phyloP scores from a whole-genome alignment of 2,888 invertebrate genomes.

The Sinopyrophorus schimmeli region DNA sequence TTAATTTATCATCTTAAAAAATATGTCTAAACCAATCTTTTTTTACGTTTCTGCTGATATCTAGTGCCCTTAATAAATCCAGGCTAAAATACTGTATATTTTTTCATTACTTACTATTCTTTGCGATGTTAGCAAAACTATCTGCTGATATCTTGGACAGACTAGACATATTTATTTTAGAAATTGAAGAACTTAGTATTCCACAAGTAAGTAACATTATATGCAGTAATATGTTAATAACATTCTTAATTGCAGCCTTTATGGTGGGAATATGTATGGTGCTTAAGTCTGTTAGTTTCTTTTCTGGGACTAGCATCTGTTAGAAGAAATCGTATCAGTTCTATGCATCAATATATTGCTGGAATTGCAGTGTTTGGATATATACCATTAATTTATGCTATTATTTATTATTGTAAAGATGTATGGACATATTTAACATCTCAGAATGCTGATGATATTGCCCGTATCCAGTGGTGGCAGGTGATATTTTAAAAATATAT shows the following conservation, averaged over 20 bases:
- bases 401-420: conserved; percentile 81
- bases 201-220: conserved; percentile 62
- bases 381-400: conserved; percentile 79
- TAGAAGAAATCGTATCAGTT: conserved; percentile 77
- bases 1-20: too few species aligned
- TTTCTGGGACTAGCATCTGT: conserved; percentile 85
- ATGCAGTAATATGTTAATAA: conserved; percentile 7
- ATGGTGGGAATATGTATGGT: conserved; percentile 95
- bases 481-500: conserved; percentile 54
- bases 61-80: conserved; percentile 92
- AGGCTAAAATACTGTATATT: conserved; percentile 93
- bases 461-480: conserved; percentile 71
- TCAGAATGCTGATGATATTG: conserved; percentile 67
- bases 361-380: conserved; percentile 80
- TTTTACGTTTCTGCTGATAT: conserved; percentile 19
- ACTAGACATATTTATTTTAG: conserved; percentile 90
- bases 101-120: conserved; percentile 87
- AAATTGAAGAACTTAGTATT: conserved; percentile 90
- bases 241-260: conserved; percentile 65
- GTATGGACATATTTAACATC: conserved; percentile 79
- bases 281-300: conserved; percentile 78
- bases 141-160: conserved; percentile 90
- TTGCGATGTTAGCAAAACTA: conserved; percentile 88
- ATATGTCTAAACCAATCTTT: conserved; percentile 46
- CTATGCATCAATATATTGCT: conserved; percentile 78